Evolutionary conservation across 2,113 vertebrate genomes (phyloP), one percentile per base, ranked within the genome.

Genomic region (Vanacampus margaritifer): DNA sequence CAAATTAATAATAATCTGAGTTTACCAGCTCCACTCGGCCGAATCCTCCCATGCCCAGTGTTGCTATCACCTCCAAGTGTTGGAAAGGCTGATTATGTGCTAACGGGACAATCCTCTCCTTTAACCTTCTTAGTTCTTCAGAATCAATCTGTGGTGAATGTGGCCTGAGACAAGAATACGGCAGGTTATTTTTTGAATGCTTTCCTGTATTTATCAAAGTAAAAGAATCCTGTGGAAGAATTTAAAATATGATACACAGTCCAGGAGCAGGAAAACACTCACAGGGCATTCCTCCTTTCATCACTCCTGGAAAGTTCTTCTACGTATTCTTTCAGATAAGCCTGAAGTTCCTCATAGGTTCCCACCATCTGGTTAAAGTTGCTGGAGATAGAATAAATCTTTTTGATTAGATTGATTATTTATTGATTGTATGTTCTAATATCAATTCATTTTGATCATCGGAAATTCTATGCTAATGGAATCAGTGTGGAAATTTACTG

Each of bases 1-100:
- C 45, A 54, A 26, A 2, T 13, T n/a, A 60, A 37, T 23, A 37
- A n/a, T n/a, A n/a, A n/a, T n/a, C n/a, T n/a, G n/a, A 60, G 14
- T 10, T 94, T 93, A 98, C 96, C 91, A 98, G 93, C 80, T 97
- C 95, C 73, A 98, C 95, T 88, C 96, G 93, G 85, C 96, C 96
- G 75, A 98, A 98, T 75, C 96, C 95, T 82, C 95, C 96, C 84
- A 94, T 92, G 69, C 95, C 95, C 81, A 98, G 86, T n/a, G 95
- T 98, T 9, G 94, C 90, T 35, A 98, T 86, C 84, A 94, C 83
- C 83, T 97, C 91, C 64, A 98, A 92, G 69, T 94, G 88, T 83
- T 93, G 89, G 87, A 96, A 93, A 43, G 95, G 95, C 64, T 87
- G 87, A 14, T 84, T 86, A 57, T 83, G 68, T 64, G 92, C 91